A percentile compares a stretch with the other conserved stretches of the same genome.
phyloP scores from a whole-genome alignment of 2,797 vertebrate genomes.

The Buphagus erythrorhynchus region DNA sequence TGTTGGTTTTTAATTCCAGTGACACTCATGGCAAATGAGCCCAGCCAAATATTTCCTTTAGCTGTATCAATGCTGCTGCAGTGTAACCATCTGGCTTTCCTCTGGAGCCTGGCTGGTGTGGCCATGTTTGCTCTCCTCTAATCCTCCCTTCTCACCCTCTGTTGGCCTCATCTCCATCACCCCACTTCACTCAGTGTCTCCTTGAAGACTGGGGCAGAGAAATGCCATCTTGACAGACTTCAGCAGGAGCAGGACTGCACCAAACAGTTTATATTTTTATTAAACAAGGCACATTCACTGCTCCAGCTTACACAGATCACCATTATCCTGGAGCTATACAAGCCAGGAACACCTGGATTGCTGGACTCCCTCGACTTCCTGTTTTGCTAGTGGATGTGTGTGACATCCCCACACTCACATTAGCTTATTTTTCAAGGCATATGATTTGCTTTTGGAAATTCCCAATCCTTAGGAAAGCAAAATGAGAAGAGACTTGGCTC shows the following conservation, averaged over 20 bases:
- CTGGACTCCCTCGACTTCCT: not conserved
- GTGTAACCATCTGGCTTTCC: not conserved
- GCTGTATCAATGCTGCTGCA: accelerated
- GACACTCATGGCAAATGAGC: not conserved
- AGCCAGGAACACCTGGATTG: not conserved
- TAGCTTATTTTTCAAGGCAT: not conserved
- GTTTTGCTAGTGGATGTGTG: not conserved
- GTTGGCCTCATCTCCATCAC: not conserved
- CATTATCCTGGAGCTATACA: not conserved
- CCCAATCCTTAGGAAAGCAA: not conserved
- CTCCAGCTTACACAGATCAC: not conserved
- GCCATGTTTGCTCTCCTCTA: not conserved
- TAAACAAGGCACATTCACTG: not conserved
- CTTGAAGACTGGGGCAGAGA: not conserved
- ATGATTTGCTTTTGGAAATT: not conserved
- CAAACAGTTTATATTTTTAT: not conserved
- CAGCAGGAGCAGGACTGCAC: not conserved
- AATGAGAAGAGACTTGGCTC: not conserved
- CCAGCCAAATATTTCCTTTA: not conserved
- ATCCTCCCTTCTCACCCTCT: not conserved
- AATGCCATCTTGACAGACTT: not conserved
- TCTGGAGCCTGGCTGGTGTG: not conserved
- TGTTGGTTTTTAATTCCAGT: not conserved
- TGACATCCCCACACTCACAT: not conserved
- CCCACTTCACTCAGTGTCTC: not conserved